Conservation (phyloP, 2,888 invertebrate species). For the Amiota mariae region DNA sequence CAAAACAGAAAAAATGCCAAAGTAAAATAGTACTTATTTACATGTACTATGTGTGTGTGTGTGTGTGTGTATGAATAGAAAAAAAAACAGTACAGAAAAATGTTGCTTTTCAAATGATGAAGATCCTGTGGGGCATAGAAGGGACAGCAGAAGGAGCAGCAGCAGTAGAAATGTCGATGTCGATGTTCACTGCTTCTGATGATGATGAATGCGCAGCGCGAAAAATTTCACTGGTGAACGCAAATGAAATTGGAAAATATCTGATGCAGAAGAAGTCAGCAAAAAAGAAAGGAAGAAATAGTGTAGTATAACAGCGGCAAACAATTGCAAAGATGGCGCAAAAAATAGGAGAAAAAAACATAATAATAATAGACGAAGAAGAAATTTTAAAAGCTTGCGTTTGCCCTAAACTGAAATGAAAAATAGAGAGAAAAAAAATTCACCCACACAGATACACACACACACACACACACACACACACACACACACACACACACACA, state of each 20-base stretch:
- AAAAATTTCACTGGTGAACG: constrained; percentile 60
- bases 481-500: too few species aligned
- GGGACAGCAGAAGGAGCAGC: neutral
- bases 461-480: constrained; percentile 4
- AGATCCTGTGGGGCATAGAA: constrained; percentile 33
- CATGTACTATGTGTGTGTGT: too few species aligned
- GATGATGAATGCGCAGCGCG: constrained; percentile 55
- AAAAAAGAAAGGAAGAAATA: neutral
- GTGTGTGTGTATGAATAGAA: neutral
- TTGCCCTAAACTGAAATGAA: constrained; percentile 7
- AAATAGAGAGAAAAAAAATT: constrained; percentile 19
- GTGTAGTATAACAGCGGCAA: constrained; percentile 49
- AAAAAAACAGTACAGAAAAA: constrained; percentile 54
- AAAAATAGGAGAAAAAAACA: constrained; percentile 51
- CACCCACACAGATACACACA: neutral
- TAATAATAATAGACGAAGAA: too few species aligned
- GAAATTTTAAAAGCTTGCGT: too few species aligned
- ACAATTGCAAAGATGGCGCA: constrained; percentile 37
- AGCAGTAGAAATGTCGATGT: constrained; percentile 25
- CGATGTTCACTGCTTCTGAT: constrained; percentile 43
- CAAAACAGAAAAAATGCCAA: constrained; percentile 66
- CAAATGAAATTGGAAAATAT: constrained; percentile 66
- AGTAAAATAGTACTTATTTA: too few species aligned
- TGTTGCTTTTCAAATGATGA: constrained; percentile 62
- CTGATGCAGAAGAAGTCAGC: constrained; percentile 37